Evolutionary conservation across 2,797 vertebrate genomes (phyloP).

Genomic region (Limosa lapponica): DNA sequence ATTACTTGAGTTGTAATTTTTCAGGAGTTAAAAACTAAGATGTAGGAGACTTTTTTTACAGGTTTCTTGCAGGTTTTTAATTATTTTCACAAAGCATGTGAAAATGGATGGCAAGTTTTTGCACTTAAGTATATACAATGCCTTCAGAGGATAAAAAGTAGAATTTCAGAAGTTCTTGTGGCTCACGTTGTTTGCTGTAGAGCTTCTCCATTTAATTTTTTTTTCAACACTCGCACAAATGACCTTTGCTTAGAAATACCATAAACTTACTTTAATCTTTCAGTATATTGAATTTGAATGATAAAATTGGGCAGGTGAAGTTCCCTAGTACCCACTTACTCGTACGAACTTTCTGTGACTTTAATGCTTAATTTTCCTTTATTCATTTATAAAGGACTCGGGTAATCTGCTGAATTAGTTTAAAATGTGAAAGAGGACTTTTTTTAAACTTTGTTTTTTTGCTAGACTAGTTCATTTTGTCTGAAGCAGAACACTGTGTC

Average conservation of each 20-base stretch:
- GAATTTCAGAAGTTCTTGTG: background rate
- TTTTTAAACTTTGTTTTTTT: background rate
- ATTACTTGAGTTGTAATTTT: background rate
- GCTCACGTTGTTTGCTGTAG: background rate
- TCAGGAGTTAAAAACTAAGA: background rate
- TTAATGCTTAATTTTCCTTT: background rate
- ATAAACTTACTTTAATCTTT: background rate
- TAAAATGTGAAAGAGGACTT: background rate
- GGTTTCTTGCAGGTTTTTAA: background rate
- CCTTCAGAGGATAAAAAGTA: background rate
- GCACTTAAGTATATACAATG: too few species aligned
- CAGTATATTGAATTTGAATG: background rate
- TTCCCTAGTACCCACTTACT: background rate
- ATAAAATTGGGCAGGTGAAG: background rate
- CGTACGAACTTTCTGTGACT: background rate
- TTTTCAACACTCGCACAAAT: background rate
- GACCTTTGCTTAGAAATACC: background rate
- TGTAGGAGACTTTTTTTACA: background rate
- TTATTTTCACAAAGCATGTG: background rate
- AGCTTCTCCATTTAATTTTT: background rate
- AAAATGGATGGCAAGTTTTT: background rate
- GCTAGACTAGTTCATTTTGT: background rate
- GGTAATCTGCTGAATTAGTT: background rate
- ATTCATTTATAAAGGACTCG: background rate
- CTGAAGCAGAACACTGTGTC: background rate